Base-by-base conservation (phyloP, 1,140 invertebrate genomes). In the Zaprionus vittiger region DNA sequence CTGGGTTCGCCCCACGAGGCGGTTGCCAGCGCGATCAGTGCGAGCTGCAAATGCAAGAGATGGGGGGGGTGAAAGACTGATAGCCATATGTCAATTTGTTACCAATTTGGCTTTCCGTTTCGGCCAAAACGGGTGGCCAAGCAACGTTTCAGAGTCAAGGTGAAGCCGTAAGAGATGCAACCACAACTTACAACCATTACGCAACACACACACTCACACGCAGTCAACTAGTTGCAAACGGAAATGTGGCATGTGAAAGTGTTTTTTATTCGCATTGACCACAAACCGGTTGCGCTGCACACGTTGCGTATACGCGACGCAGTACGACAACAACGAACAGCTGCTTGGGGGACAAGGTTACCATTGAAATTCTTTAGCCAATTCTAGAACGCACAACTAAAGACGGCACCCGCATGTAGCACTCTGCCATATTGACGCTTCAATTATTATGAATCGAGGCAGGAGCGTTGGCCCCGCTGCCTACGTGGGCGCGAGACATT, bases 201-300 rank as follows among this genome's bases (percentile, higher is more conserved):
- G 81, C 84, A 86, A 86, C 24, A 62, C 47, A 52, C 20, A 52
- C 55, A 49, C 37, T 24, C 67, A 61, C 60, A 17, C 2, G 22
- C 62, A 44, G 28, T 28, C 73, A 68, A 54, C 64, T 49, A 22
- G 47, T 77, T 73, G 74, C 74, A 59, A 84, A 63, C 84, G 84
- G 84, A 87, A 89, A 84, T 84, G 81, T 73, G 69, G 71, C 55
- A 76, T 90, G 84, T 89, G 84, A 89, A 90, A 90, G 84, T 87
- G 74, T 71, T 62, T 72, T 71, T 22, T 57, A 20, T 24, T 28
- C 22, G 59, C 59, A 31, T 20, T 6, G 47, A 59, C 70, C 60
- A 49, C 74, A 55, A 82, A 86, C 83, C 83, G 83, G 83, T 85
- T 87, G 22, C 54, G 41, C 55, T 49, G 44, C 37, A 15, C 57